Evolutionary conservation across 1,140 invertebrate species (phyloP).

Genomic region (Drosophila tani): DNA sequence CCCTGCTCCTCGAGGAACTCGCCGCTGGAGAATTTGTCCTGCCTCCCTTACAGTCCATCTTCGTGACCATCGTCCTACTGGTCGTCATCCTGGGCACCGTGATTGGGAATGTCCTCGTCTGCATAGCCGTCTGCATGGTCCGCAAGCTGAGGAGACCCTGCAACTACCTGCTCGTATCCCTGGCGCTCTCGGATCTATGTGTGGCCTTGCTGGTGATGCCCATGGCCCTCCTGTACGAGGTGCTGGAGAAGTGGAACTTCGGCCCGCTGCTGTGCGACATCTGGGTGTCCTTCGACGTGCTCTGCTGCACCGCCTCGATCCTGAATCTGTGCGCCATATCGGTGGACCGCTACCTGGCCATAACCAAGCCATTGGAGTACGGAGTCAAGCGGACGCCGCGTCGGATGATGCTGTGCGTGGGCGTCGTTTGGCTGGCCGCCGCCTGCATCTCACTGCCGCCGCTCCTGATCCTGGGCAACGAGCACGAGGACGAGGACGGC

Average conservation of each 20-base stretch:
- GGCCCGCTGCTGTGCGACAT: slow-evolving; percentile 93
- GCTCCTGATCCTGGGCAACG: slow-evolving; percentile 94
- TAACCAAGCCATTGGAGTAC: slow-evolving; percentile 95
- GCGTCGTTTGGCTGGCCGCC: slow-evolving; percentile 95
- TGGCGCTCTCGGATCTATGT: slow-evolving; percentile 95
- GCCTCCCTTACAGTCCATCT: slow-evolving; percentile 87
- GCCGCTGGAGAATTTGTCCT: slow-evolving; percentile 76
- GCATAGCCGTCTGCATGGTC: slow-evolving; percentile 94
- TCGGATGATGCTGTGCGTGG: slow-evolving; percentile 93
- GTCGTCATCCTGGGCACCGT: slow-evolving; percentile 92
- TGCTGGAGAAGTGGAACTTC: slow-evolving; percentile 93
- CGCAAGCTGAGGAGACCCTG: slow-evolving; percentile 93
- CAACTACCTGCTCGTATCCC: slow-evolving; percentile 95
- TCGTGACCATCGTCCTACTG: slow-evolving; percentile 90
- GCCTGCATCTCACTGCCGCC: slow-evolving; percentile 95
- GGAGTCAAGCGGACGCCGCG: slow-evolving; percentile 94
- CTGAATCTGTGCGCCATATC: slow-evolving; percentile 97
- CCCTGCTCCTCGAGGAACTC: slow-evolving; percentile 55
- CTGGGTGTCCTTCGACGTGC: slow-evolving; percentile 93
- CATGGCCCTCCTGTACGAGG: slow-evolving; percentile 93
- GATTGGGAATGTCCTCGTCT: slow-evolving; percentile 95
- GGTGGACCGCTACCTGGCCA: slow-evolving; percentile 95
- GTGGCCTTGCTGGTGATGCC: slow-evolving; percentile 94
- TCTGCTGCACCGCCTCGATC: slow-evolving; percentile 94
- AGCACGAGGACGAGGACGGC: slow-evolving; percentile 87